These are phyloP conservation scores for Drosophila pegasa DNA, from an alignment of 2,888 invertebrate genomes.

Conservation along the genomic window DNA sequence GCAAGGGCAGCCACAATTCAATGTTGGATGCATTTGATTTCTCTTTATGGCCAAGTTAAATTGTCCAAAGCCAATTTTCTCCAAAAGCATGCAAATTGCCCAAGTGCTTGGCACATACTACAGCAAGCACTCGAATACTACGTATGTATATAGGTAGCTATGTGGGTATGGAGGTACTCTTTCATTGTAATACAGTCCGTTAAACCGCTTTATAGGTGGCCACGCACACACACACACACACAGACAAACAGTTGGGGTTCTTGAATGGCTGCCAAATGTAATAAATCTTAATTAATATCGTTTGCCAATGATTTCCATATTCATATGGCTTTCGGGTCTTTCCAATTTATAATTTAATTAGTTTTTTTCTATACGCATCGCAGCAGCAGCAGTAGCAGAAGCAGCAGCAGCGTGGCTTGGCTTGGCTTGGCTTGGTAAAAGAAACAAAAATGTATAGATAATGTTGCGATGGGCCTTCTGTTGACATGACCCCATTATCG, in stretches of 20 bases:
- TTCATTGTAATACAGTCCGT: conserved; percentile 17
- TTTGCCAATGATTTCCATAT: conserved; percentile 67
- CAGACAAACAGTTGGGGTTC: conserved; percentile 14
- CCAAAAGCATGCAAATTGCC: conserved; percentile 61
- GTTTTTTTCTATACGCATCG: conserved; percentile 43
- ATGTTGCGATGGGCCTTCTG: conserved; percentile 59
- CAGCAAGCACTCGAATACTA: neutral
- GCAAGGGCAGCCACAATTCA: conserved; percentile 49
- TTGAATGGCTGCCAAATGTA: conserved; percentile 62
- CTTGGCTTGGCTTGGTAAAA: conserved; percentile 37
- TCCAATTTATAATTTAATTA: conserved; percentile 68
- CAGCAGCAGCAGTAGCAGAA: neutral
- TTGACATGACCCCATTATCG: conserved; percentile 77
- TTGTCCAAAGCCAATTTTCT: conserved; percentile 57
- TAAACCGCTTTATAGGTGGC: conserved; percentile 26
- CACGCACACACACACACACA: conserved; percentile 31
- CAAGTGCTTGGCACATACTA: conserved; percentile 31
- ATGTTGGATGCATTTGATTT: conserved; percentile 46
- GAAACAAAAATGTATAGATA: conserved; percentile 47
- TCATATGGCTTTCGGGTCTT: conserved; percentile 45
- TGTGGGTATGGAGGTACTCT: conserved; percentile 15
- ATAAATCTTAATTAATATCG: conserved; percentile 75
- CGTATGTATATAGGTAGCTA: neutral
- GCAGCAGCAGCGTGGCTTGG: conserved; percentile 21
- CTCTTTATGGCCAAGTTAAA: conserved; percentile 58